These are phyloP conservation scores for Panurus biarmicus DNA, from an alignment of 2,113 vertebrate species.

Conservation along the genomic window DNA sequence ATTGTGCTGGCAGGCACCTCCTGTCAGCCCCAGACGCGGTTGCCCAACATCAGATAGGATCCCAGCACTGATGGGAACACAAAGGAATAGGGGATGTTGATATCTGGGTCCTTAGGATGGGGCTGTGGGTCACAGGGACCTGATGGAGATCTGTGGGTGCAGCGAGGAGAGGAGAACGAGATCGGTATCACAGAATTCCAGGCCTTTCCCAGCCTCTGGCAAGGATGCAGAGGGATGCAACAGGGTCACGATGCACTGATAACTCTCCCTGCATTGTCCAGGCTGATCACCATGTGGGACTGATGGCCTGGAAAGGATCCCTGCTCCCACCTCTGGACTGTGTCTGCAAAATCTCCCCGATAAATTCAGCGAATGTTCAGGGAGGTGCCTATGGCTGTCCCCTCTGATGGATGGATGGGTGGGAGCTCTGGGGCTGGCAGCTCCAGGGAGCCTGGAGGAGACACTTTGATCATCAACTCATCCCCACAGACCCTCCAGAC, in stretches of 20 bases:
- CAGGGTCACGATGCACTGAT: background rate
- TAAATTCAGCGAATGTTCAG: background rate
- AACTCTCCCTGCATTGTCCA: background rate
- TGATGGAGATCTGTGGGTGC: background rate
- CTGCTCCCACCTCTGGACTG: background rate
- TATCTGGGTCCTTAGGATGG: background rate
- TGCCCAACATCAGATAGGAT: background rate
- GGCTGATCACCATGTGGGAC: background rate
- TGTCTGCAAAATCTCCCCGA: background rate
- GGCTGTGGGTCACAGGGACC: conserved; percentile 19
- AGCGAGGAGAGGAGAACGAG: background rate
- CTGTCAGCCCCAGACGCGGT: background rate
- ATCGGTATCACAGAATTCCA: background rate
- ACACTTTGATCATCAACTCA: background rate
- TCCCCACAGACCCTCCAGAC: background rate
- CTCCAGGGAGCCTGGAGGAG: background rate
- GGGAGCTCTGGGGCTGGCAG: background rate
- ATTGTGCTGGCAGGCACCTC: background rate
- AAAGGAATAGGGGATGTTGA: background rate
- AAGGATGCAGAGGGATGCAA: background rate
- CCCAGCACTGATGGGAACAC: background rate
- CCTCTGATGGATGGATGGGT: background rate
- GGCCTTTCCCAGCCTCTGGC: background rate
- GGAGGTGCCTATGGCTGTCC: background rate
- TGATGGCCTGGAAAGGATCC: background rate